Conservation (phyloP, 2,888 invertebrate genomes). For the Acleris holmiana region DNA sequence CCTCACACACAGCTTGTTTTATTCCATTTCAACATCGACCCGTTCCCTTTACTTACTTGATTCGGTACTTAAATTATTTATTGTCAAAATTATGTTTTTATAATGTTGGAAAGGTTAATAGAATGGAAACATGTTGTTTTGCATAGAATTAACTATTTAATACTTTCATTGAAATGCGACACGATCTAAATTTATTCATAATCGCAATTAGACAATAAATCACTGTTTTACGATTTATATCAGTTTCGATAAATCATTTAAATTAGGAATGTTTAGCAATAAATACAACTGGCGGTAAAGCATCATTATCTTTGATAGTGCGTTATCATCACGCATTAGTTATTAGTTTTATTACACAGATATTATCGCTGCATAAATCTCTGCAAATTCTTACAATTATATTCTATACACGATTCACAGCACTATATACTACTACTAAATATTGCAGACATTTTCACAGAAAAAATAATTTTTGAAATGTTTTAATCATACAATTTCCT, state of each 20-base stretch:
- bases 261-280: constrained; percentile 3
- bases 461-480: no score
- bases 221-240: constrained; percentile 8
- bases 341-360: no score
- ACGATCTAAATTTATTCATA: background rate
- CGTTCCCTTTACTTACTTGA: no score
- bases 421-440: no score
- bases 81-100: no score
- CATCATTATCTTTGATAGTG: no score
- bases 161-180: constrained; percentile 16
- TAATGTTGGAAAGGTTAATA: background rate
- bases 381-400: background rate
- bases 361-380: background rate
- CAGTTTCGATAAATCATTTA: background rate
- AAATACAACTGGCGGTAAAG: constrained; percentile 5
- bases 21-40: no score
- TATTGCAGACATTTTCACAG: no score
- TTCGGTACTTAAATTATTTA: no score
- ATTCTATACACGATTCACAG: background rate
- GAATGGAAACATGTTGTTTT: background rate
- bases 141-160: background rate
- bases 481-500: no score
- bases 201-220: constrained; percentile 9
- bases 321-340: no score
- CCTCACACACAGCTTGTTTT: no score